Percentiles rank a stretch among this genome's conserved stretches.
These are phyloP conservation scores for Labroides dimidiatus DNA, from an alignment of 2,797 vertebrate species.

Conservation along the genomic window DNA sequence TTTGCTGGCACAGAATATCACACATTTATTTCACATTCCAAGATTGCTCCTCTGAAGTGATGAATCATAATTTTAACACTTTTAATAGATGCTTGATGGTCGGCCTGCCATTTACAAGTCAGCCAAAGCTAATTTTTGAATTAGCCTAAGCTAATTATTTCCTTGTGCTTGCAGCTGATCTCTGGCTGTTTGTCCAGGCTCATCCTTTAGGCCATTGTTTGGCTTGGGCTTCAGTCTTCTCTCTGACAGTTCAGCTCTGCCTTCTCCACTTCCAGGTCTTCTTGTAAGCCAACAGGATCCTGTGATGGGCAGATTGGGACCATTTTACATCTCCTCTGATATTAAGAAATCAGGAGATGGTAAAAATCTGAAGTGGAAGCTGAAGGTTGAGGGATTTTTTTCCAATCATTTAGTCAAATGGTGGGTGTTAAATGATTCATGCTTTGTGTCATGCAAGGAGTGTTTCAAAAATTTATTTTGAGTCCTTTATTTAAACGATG, in stretches of 20 bases:
- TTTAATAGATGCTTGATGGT: conserved; percentile 54
- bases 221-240: conserved; percentile 35
- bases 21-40: conserved; percentile 55
- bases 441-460: not conserved
- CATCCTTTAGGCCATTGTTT: conserved; percentile 46
- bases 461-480: not conserved
- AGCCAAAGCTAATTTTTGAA: conserved; percentile 69
- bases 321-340: conserved; percentile 11
- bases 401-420: conserved; percentile 4
- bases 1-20: conserved; percentile 50
- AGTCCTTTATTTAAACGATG: not conserved
- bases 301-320: conserved; percentile 51
- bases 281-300: conserved; percentile 48
- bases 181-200: conserved; percentile 34
- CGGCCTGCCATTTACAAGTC: conserved; percentile 38
- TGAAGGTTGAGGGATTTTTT: conserved; percentile 11
- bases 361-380: conserved; percentile 17
- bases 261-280: conserved; percentile 28
- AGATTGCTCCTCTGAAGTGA: conserved; percentile 63
- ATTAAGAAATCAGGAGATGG: conserved; percentile 30
- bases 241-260: conserved; percentile 23
- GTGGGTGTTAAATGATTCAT: not conserved
- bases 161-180: conserved; percentile 51
- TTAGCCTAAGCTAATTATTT: conserved; percentile 67
- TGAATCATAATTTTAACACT: conserved; percentile 54